Percentiles rank a stretch among this genome's conserved stretches.
Conservation (phyloP, 2,797 vertebrate genomes). For the Phoebastria nigripes region DNA sequence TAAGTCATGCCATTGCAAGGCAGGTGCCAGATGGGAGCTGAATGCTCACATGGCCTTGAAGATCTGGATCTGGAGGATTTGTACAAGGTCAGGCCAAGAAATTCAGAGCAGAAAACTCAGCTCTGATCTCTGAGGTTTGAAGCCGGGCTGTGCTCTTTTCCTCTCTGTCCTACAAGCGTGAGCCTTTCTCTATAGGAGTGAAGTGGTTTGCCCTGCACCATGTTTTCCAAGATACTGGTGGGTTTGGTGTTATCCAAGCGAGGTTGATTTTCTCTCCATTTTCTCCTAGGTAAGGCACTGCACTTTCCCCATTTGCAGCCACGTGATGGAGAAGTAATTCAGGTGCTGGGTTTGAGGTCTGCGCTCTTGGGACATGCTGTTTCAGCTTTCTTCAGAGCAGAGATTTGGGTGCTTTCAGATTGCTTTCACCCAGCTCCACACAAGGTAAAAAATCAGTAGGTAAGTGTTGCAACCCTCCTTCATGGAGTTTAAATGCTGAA, state of each 20-base stretch:
- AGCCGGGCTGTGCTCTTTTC: not conserved
- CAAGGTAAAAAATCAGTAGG: not conserved
- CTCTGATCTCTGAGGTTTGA: not conserved
- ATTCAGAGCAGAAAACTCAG: not conserved
- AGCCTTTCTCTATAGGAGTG: not conserved
- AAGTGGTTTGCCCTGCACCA: rapidly evolving
- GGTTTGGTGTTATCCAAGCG: not conserved
- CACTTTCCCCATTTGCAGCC: not conserved
- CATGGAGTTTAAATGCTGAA: not conserved
- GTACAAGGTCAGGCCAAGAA: not conserved
- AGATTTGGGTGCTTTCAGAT: too few relatives aligned
- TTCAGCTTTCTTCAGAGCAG: not conserved
- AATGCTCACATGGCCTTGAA: not conserved
- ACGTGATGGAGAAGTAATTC: not conserved
- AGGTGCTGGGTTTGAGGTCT: not conserved
- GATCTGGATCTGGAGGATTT: not conserved
- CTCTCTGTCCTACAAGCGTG: not conserved
- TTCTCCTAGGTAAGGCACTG: not conserved
- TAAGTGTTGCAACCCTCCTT: not conserved
- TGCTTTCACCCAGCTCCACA: not conserved
- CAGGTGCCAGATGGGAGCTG: not conserved
- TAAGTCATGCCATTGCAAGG: not conserved
- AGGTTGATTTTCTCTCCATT: not conserved
- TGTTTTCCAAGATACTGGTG: not conserved
- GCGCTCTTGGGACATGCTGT: not conserved